Evolutionary conservation across 2,113 vertebrate species (phyloP), one percentile per base, ranked within the genome.

Genomic region (Pavo muticus): DNA sequence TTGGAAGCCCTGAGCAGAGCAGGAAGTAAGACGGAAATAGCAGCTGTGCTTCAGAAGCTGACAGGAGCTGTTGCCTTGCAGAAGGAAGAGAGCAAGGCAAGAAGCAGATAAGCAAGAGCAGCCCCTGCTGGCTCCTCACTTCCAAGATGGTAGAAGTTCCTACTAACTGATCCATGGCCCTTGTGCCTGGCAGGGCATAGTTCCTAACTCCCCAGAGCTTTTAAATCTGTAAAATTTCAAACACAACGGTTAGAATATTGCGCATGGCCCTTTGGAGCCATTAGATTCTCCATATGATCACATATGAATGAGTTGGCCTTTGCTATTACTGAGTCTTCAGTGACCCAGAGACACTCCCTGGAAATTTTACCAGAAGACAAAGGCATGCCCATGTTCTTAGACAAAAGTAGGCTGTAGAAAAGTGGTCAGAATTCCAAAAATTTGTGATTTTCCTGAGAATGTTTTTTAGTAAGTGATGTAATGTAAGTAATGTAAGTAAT

Each of bases 371-470:
- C 19, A 0, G 59, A 63, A 13, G 14, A 3, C 20, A 10, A 42
- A 67, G 24, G 3, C 9, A 44, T 11, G 17, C 8, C 3, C 69
- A 18, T 39, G 25, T 47, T 83, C 50, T 75, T 67, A 10, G 10
- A 73, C n/a, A 59, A 79, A 91, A 90, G 76, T 29, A 5, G 35
- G 35, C 60, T 67, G 10, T 10, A 73, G 40, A 63, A 79, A 91
- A 87, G 75, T 24, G 4, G 5, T 3, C 54, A 61, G 44, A 72
- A 89, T 42, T 19, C 29, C 0, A 40, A 79, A 90, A 76, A 72
- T 5, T 7, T 1, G 0, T 3, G 1, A 20, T 45, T 74, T 78
- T 74, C 25, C 30, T 39, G 50, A 14, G 4, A 20, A 8, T 37
- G 1, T 4, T 44, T 68, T 67, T 64, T 45, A 42, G 35, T 35